phyloP scores from a whole-genome alignment of 2,797 vertebrate species.

The Esox lucius region DNA sequence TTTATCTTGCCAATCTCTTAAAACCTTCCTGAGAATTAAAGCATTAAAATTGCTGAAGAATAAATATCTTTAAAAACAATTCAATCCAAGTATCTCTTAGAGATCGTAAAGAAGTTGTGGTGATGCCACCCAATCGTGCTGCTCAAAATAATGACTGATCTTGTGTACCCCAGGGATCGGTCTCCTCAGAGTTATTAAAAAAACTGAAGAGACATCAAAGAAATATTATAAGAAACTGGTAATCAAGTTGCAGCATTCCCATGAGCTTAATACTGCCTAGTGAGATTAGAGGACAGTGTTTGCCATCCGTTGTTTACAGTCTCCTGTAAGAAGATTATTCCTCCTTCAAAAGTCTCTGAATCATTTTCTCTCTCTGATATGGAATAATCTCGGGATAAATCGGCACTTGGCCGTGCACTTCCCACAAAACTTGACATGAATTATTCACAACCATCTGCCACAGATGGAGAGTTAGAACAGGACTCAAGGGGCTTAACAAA shows the following conservation, averaged over 20 bases:
- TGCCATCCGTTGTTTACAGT: slow-evolving; percentile 41
- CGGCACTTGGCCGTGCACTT: slow-evolving; percentile 52
- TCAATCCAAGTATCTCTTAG: not conserved
- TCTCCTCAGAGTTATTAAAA: slow-evolving; percentile 1
- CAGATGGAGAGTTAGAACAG: slow-evolving; percentile 52
- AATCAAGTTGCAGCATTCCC: not conserved
- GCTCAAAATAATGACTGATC: not conserved
- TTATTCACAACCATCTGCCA: slow-evolving; percentile 78
- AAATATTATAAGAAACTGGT: not conserved
- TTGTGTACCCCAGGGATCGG: not conserved
- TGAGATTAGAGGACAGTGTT: slow-evolving; percentile 22
- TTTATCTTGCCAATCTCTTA: too few species aligned
- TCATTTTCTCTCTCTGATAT: slow-evolving; percentile 46
- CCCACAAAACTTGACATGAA: slow-evolving; percentile 69
- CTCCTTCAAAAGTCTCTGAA: slow-evolving; percentile 37
- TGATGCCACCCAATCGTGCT: not conserved
- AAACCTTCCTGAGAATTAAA: too few species aligned
- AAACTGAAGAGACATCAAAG: not conserved
- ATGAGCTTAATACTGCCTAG: slow-evolving; percentile 8
- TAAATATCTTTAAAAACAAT: too few species aligned
- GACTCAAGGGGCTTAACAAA: slow-evolving; percentile 54
- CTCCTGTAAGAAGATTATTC: slow-evolving; percentile 43
- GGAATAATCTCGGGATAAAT: slow-evolving; percentile 65
- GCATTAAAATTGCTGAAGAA: too few species aligned
- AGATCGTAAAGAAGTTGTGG: not conserved